phyloP scores from a whole-genome alignment of 2,797 vertebrate species.

The Micrastur ruficollis region DNA sequence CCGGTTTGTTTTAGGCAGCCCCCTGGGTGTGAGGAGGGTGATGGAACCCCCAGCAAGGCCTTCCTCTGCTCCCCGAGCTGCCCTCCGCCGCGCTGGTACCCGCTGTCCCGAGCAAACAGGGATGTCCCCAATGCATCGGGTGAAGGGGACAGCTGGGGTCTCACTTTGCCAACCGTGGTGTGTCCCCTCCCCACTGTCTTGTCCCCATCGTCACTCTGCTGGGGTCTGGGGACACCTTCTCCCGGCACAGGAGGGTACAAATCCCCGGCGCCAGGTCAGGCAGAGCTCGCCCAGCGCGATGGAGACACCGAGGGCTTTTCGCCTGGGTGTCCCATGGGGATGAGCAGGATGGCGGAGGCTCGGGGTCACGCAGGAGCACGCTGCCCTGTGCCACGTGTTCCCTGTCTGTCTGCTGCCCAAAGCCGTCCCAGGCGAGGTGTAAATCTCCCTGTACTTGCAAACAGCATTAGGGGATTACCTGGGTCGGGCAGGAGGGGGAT shows the following conservation, averaged over 20 bases:
- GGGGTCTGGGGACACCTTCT: background rate
- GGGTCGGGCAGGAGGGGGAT: background rate
- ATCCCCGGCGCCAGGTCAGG: rapidly evolving
- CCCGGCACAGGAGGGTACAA: background rate
- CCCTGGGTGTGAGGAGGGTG: rapidly evolving
- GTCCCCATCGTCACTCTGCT: background rate
- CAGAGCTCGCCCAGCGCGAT: rapidly evolving
- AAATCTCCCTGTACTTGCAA: background rate
- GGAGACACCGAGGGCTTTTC: background rate
- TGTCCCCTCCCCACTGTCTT: background rate
- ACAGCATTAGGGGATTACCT: constrained; percentile 29
- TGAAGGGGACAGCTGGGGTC: rapidly evolving
- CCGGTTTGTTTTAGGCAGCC: background rate
- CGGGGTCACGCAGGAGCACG: rapidly evolving
- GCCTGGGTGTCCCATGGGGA: background rate
- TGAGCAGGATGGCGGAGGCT: rapidly evolving
- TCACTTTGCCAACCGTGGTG: rapidly evolving
- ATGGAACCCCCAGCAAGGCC: background rate
- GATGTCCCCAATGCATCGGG: background rate
- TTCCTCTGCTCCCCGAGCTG: background rate
- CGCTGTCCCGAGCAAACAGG: rapidly evolving
- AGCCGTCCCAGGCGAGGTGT: background rate
- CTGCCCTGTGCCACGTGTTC: background rate
- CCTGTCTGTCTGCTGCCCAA: background rate
- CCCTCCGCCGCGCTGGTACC: background rate